Percentiles rank a stretch among this genome's conserved stretches.
phyloP scores from a whole-genome alignment of 2,797 vertebrate genomes.

The Arnoldichthys spilopterus region DNA sequence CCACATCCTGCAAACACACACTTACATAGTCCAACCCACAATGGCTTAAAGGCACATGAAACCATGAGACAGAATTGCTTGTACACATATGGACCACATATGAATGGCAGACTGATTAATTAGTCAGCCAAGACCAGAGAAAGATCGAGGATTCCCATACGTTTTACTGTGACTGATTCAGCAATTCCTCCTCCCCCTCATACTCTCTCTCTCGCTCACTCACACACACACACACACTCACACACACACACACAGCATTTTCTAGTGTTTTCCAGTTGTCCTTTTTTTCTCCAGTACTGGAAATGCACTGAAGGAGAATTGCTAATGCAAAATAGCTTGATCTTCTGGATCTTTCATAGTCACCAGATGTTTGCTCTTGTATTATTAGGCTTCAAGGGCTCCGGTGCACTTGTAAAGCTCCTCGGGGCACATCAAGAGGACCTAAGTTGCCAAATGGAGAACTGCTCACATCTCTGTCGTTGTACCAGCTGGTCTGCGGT shows the following conservation, averaged over 20 bases:
- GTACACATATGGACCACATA: slow-evolving; percentile 5
- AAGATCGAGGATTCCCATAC: background rate
- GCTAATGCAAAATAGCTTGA: background rate
- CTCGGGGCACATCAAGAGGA: background rate
- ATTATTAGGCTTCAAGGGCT: background rate
- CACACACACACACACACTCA: background rate
- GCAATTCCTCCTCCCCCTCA: background rate
- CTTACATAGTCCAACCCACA: background rate
- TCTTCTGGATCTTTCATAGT: background rate
- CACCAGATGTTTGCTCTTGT: background rate
- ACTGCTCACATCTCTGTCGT: background rate
- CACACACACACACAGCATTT: background rate
- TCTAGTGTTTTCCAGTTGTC: background rate
- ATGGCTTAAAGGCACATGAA: background rate
- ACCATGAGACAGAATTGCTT: background rate
- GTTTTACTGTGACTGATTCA: slow-evolving; percentile 17
- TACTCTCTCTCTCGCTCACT: background rate
- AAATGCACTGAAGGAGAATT: background rate
- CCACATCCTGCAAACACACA: slow-evolving; percentile 51
- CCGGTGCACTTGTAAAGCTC: background rate
- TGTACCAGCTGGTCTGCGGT: background rate
- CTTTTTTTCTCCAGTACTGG: background rate
- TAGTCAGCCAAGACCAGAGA: background rate
- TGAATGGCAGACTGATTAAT: slow-evolving; percentile 11
- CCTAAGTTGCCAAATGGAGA: background rate